A percentile compares a stretch with the other conserved stretches of the same genome.
Evolutionary conservation across 53 echinoderm and acorn worm genomes (phyloP).

Genomic region (Holothuria scabra): DNA sequence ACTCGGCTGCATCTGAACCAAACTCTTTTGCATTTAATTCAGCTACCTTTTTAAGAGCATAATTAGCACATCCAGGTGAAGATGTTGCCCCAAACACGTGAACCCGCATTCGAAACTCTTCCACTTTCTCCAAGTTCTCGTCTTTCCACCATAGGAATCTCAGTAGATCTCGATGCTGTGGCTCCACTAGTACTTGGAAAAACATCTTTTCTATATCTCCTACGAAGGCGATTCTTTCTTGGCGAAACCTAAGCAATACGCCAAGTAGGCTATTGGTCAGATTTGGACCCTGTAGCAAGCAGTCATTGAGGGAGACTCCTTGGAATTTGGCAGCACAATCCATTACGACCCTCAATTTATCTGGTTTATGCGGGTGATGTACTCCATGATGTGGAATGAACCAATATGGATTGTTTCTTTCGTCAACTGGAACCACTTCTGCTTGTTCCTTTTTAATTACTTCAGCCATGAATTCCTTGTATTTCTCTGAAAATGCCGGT

Average conservation of each 20-base stretch:
- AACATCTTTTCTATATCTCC: conserved; percentile 70
- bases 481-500: conserved; percentile 24
- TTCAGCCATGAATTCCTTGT: not conserved
- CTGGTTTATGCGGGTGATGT: no score
- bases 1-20: conserved; percentile 43
- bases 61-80: conserved; percentile 75
- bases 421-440: conserved; percentile 11
- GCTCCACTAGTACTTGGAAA: no score
- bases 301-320: no score
- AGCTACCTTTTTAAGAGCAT: conserved; percentile 63
- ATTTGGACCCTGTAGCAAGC: conserved; percentile 66
- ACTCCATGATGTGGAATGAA: no score
- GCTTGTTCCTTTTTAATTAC: conserved; percentile 2
- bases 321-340: no score
- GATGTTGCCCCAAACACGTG: conserved; percentile 38
- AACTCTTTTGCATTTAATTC: conserved; percentile 47
- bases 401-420: no score
- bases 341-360: no score
- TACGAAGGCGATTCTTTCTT: conserved; percentile 69
- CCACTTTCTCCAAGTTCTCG: no score
- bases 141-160: no score
- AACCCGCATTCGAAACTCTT: no score
- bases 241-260: conserved; percentile 55
- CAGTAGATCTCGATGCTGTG: no score
- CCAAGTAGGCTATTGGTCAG: no score